Evolutionary conservation across 2,888 invertebrate species (phyloP).

Genomic region (Hydroisotoma schaefferi): DNA sequence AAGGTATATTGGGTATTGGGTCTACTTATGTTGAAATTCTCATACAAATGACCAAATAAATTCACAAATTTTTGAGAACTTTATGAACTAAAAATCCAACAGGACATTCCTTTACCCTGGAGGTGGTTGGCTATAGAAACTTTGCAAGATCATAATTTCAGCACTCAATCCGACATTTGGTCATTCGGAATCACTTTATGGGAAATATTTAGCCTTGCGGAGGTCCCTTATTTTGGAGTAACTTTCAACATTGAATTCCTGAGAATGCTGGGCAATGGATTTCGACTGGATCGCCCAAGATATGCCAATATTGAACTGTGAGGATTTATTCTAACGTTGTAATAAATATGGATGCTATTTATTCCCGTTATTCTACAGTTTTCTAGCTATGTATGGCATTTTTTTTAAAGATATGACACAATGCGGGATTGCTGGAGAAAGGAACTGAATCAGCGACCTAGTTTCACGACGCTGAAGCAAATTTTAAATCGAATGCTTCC

Average conservation of each 20-base stretch:
- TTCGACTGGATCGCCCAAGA: conserved; percentile 29
- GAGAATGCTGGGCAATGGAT: conserved; percentile 23
- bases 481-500: conserved; percentile 17
- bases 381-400: neutral
- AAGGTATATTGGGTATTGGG: too few species aligned
- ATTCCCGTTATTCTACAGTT: neutral
- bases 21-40: too few species aligned
- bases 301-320: conserved; percentile 36
- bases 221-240: conserved; percentile 24
- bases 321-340: neutral
- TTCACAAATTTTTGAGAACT: neutral
- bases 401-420: conserved; percentile 24
- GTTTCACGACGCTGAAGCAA: conserved; percentile 22
- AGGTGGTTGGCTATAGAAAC: conserved; percentile 35
- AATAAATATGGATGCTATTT: neutral
- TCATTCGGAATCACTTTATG: conserved; percentile 29
- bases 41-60: neutral
- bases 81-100: neutral
- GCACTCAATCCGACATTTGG: conserved; percentile 27
- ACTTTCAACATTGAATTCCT: conserved; percentile 31
- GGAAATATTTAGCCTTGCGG: conserved; percentile 32
- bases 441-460: conserved; percentile 26
- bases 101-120: conserved; percentile 37
- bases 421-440: conserved; percentile 39
- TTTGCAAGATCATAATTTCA: conserved; percentile 27